These are phyloP conservation scores for Serilophus lunatus DNA, from an alignment of 2,113 vertebrate species.

Conservation along the genomic window DNA sequence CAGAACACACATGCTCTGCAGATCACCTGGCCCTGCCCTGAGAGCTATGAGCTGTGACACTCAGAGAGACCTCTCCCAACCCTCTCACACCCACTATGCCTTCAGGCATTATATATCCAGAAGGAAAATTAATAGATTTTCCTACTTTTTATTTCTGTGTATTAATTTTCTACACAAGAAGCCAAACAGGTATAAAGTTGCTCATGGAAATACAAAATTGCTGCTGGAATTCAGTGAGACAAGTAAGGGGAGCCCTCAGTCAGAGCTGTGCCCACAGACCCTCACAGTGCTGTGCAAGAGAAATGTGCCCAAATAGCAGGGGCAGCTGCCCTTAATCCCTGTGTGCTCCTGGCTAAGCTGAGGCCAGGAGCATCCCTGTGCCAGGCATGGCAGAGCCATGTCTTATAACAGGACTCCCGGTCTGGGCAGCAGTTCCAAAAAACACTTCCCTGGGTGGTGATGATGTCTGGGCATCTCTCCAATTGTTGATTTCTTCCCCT, in stretches of 20 bases:
- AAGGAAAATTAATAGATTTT: neutral
- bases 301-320: neutral
- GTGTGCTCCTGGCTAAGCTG: neutral
- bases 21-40: neutral
- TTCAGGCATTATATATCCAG: neutral
- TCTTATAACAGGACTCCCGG: neutral
- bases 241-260: neutral
- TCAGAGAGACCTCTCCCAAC: neutral
- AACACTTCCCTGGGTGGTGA: neutral
- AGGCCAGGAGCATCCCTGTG: accelerated
- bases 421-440: neutral
- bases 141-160: neutral
- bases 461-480: neutral
- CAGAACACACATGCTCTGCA: neutral
- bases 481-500: neutral
- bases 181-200: neutral
- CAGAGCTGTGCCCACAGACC: neutral
- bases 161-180: neutral
- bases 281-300: neutral
- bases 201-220: neutral
- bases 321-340: neutral
- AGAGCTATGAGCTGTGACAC: neutral
- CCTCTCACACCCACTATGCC: accelerated
- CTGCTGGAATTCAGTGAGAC: neutral
- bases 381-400: neutral